Base-by-base conservation (phyloP, 2,797 vertebrate genomes). In the Danio tinwini region DNA sequence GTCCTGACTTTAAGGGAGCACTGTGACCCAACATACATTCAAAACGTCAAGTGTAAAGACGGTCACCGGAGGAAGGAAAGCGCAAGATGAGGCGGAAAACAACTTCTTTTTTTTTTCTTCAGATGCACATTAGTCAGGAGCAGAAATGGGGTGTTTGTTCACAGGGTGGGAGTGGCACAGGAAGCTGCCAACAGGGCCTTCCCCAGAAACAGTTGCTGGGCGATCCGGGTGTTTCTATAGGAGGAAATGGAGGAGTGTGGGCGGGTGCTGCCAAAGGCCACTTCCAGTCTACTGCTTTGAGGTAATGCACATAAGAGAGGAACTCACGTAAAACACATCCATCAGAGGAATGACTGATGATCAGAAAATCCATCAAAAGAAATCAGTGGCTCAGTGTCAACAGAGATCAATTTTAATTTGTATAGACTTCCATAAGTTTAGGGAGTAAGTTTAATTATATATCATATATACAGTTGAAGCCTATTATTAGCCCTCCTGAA, bases 241-340 rank as follows among this genome's bases (percentile, higher is more conserved):
- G 82, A 92, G 93, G 93, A 94, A 93, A 92, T 92, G 90, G 87
- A 29, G 83, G 73, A 61, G 63, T 3, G 82, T 84, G 86, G 90
- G 91, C 42, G 89, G 86, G 16, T 85, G 56, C 85, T 86, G 69
- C 81, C 19, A 63, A 78, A 82, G 86, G 82, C 79, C 78, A 84
- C 88, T 87, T 91, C 86, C 85, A 90, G 73, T 84, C 78, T 82
- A 72, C 70, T 76, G 82, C 82, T 75, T 58, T 37, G 42, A 84
- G 79, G 84, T 81, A 84, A 84, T 53, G 74, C 73, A 78, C 5
- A 62, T 5, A 80, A 42, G 29, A 29, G 49, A 52, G 16, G 4
- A 39, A 72, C 67, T 13, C 50, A 9, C 14, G 45, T 13, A 49
- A 42, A 13, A 59, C 56, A 59, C 2, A 42, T 49, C 49, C 47